Evolutionary conservation across 2,113 vertebrate genomes (phyloP).

Genomic region (Cyphotilapia sp.): DNA sequence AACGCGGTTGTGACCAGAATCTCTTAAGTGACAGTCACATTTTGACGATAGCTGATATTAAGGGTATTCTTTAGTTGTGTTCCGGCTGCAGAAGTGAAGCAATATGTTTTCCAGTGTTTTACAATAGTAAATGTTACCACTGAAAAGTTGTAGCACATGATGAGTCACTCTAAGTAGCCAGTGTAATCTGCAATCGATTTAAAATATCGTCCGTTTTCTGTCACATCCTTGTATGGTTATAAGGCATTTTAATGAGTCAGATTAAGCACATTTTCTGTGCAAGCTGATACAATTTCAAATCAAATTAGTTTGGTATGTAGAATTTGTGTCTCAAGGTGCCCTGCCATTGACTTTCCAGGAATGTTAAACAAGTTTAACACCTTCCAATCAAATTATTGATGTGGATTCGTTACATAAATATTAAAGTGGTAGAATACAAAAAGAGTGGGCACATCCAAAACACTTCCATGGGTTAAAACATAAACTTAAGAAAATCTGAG

Average conservation of each 20-base stretch:
- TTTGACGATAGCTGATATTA: not conserved
- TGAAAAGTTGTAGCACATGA: not conserved
- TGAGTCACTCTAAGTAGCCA: not conserved
- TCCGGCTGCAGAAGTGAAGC: rapidly evolving
- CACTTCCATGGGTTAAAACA: not conserved
- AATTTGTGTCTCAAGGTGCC: not conserved
- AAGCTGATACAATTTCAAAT: not conserved
- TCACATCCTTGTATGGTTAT: not conserved
- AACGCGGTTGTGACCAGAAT: not conserved
- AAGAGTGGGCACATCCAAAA: not conserved
- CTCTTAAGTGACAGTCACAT: not conserved
- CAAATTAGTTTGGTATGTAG: not conserved
- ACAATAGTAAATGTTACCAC: not conserved
- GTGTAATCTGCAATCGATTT: not conserved
- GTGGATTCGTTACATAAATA: not conserved
- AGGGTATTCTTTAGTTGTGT: not conserved
- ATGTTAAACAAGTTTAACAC: not conserved
- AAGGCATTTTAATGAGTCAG: not conserved
- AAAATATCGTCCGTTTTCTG: not conserved
- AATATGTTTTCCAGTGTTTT: not conserved
- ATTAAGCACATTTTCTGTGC: not conserved
- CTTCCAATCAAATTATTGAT: rapidly evolving
- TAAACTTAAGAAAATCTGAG: not conserved
- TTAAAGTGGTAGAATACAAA: not conserved
- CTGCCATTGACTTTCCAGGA: not conserved